A percentile compares a stretch with the other conserved stretches of the same genome.
These are phyloP conservation scores for Zaprionus taronus DNA, from an alignment of 1,140 invertebrate species.

Conservation along the genomic window DNA sequence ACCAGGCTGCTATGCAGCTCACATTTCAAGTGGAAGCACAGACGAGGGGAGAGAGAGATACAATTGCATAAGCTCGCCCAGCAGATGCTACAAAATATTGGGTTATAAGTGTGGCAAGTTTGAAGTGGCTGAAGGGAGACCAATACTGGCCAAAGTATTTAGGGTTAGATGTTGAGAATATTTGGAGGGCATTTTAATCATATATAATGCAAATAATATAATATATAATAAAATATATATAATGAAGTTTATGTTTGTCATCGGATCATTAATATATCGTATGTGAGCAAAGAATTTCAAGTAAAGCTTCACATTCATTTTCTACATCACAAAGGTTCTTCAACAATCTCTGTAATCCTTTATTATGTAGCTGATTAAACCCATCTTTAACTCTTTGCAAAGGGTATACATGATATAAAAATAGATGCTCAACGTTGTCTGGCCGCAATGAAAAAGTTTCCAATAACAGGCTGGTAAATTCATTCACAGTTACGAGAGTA, in stretches of 20 bases:
- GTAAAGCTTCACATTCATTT: too few relatives aligned
- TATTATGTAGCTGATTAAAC: not conserved
- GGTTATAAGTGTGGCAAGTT: not conserved
- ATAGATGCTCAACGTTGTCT: constrained; percentile 39
- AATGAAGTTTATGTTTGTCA: not conserved
- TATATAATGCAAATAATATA: not conserved
- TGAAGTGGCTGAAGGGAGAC: not conserved
- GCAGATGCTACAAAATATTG: constrained; percentile 6
- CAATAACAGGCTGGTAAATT: constrained; percentile 48
- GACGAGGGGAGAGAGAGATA: not conserved
- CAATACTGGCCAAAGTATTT: not conserved
- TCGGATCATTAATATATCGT: too few relatives aligned
- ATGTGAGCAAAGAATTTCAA: too few relatives aligned
- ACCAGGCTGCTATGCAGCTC: constrained; percentile 1
- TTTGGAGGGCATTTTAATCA: not conserved
- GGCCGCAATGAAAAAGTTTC: constrained; percentile 45
- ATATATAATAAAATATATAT: too few relatives aligned
- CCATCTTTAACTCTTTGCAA: not conserved
- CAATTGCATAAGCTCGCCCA: not conserved
- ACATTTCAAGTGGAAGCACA: constrained; percentile 1
- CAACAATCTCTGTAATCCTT: not conserved
- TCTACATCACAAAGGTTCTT: not conserved
- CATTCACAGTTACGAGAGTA: constrained; percentile 24
- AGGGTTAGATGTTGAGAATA: not conserved
- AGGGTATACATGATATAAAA: constrained; percentile 38